Base-by-base conservation (phyloP, 2,797 vertebrate genomes). In the Alexandromys oeconomus region DNA sequence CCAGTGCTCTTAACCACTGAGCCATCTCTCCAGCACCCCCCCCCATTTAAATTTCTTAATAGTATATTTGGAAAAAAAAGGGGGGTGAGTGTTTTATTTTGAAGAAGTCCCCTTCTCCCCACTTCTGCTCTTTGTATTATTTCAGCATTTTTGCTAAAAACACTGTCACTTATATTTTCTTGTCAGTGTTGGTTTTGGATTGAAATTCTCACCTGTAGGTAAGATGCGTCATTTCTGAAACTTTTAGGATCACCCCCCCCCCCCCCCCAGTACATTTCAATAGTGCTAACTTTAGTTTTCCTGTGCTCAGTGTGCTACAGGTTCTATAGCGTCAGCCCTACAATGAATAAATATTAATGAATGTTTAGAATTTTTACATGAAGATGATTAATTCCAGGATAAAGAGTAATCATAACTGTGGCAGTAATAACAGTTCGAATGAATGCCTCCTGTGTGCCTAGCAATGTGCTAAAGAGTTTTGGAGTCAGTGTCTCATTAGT, bases 271-370 rank as follows among this genome's bases (percentile, higher is more conserved):
- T 29, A 12, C 5, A 84, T 59, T 84, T 87, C 69, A 37, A 34
- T 93, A 67, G 13, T 51, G 1, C 57, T 92, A 82, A 79, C 34
- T 81, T 95, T 67, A 63, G 7, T 95, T 96, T 89, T 77, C 34
- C 29, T 95, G 21, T 94, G 94, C 17, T 80, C 48, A 7, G 1
- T 95, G 82, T 95, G 71, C 84, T 92, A 67, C n/a, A 94, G 59
- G 85, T 93, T 93, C 9, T 95, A 73, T 96, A 86, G 67, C 87
- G 40, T 31, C 25, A 84, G 0, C 69, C 11, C 93, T 93, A 19
- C 12, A 54, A 59, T 77, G n/a, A 91, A 54, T 96, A 96, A 89
- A 89, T 96, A 87, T 88, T 96, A 95, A 73, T 89, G 43, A 91
- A 57, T 92, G 15, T 69, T 94, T 40, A 92, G 78, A 34, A 34